Percentiles rank a stretch among this genome's conserved stretches.
phyloP scores from a whole-genome alignment of 1,140 invertebrate species.

The Plutomurus gul region DNA sequence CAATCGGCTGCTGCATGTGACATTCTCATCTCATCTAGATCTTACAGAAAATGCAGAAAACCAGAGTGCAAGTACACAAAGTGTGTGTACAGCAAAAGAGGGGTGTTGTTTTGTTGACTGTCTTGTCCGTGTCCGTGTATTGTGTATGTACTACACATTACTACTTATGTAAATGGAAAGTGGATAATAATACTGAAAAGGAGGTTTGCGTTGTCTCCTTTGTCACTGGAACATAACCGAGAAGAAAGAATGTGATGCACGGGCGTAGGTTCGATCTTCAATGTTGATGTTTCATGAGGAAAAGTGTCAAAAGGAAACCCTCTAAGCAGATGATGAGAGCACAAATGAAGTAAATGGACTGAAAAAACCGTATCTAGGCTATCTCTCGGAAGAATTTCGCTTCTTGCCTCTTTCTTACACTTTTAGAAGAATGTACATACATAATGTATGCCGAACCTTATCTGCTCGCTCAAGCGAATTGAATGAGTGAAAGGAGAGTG shows the following conservation, averaged over 20 bases:
- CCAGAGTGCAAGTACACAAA: too few relatives aligned
- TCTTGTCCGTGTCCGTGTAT: too few relatives aligned
- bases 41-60: too few relatives aligned
- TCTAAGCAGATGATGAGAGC: conserved; percentile 11
- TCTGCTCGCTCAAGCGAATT: neutral
- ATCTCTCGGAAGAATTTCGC: neutral
- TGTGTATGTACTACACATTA: neutral
- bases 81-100: too few relatives aligned
- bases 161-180: conserved; percentile 8
- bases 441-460: too few relatives aligned
- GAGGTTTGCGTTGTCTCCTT: conserved; percentile 7
- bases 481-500: conserved; percentile 7
- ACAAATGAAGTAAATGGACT: conserved; percentile 18
- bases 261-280: neutral
- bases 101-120: too few relatives aligned
- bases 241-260: conserved; percentile 4
- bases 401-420: neutral
- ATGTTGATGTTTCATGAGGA: conserved; percentile 20
- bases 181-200: neutral
- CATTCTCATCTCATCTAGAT: too few relatives aligned
- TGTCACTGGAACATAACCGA: neutral
- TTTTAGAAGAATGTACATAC: too few relatives aligned
- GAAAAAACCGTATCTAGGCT: conserved; percentile 5
- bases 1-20: too few relatives aligned
- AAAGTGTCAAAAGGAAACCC: conserved; percentile 18